Percentiles rank a stretch among this genome's conserved stretches.
Conservation (phyloP, 2,797 vertebrate species). For the Chelonia mydas region DNA sequence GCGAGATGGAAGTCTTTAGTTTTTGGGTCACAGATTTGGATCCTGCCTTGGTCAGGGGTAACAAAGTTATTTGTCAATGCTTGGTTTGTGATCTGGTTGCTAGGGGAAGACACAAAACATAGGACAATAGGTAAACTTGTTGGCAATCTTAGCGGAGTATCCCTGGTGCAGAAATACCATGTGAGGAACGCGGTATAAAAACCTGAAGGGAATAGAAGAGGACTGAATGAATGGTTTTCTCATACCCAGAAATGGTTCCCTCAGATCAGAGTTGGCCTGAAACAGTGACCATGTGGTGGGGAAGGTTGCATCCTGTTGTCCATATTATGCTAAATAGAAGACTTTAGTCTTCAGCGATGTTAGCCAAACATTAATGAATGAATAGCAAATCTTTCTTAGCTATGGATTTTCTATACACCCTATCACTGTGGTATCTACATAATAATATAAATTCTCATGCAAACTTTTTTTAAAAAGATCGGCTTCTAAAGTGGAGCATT, state of each 20-base stretch:
- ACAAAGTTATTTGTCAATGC: not conserved
- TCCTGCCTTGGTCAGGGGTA: not conserved
- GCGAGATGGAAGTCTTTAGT: not conserved
- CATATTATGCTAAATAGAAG: not conserved
- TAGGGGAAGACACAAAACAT: not conserved
- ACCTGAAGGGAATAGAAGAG: not conserved
- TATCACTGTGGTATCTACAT: not conserved
- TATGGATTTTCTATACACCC: not conserved
- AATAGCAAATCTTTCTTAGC: not conserved
- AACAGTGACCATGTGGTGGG: not conserved
- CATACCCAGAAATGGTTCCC: not conserved
- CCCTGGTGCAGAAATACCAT: not conserved
- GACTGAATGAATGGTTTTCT: not conserved
- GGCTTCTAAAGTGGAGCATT: not conserved
- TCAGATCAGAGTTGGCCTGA: not conserved
- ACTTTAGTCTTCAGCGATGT: not conserved
- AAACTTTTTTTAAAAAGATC: not conserved
- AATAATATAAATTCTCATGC: not conserved
- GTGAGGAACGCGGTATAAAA: not conserved
- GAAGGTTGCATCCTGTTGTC: not conserved
- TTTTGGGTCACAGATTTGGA: not conserved
- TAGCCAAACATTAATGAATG: too few relatives aligned
- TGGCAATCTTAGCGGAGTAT: not conserved
- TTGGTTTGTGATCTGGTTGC: not conserved
- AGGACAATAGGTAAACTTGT: not conserved